These are phyloP conservation scores for Dicentrarchus labrax DNA, from an alignment of 2,113 vertebrate species.

Conservation along the genomic window DNA sequence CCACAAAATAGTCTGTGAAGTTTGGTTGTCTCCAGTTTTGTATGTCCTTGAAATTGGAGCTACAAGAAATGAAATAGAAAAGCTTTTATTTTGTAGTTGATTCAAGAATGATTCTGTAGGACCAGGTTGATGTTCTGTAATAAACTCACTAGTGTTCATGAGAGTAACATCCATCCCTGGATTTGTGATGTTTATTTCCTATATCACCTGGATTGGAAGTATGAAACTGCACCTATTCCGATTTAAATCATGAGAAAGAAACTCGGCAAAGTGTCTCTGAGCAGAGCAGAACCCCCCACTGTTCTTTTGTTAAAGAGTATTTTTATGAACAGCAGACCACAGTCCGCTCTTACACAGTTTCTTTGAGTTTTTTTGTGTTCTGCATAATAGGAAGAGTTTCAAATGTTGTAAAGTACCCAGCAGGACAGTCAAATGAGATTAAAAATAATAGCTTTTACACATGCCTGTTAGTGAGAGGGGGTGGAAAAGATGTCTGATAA, in stretches of 20 bases:
- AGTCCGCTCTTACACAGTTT: conserved; percentile 5
- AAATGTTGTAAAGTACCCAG: conserved; percentile 24
- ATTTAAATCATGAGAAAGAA: conserved; percentile 1
- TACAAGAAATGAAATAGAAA: conserved; percentile 17
- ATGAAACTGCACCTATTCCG: background rate
- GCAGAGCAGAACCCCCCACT: conserved; percentile 1
- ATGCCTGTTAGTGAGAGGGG: conserved; percentile 15
- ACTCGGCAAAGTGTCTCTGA: conserved; percentile 10
- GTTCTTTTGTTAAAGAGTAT: conserved; percentile 3
- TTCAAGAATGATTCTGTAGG: background rate
- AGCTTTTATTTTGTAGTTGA: conserved; percentile 34
- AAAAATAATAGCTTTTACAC: conserved; percentile 37
- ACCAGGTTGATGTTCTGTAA: conserved; percentile 4
- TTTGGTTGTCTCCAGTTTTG: conserved; percentile 2
- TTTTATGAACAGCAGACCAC: conserved; percentile 7
- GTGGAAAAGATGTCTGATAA: conserved; percentile 61
- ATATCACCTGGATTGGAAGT: conserved; percentile 10
- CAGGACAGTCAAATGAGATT: conserved; percentile 44
- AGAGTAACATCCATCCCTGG: background rate
- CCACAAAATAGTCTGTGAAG: conserved; percentile 13
- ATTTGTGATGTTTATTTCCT: conserved; percentile 17
- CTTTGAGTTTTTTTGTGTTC: conserved; percentile 8
- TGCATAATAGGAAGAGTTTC: conserved; percentile 31
- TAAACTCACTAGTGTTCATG: background rate
- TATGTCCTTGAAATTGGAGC: conserved; percentile 24